Evolutionary conservation across 2,113 vertebrate genomes (phyloP), one percentile per base, ranked within the genome.

Genomic region (Sceloporus undulatus): DNA sequence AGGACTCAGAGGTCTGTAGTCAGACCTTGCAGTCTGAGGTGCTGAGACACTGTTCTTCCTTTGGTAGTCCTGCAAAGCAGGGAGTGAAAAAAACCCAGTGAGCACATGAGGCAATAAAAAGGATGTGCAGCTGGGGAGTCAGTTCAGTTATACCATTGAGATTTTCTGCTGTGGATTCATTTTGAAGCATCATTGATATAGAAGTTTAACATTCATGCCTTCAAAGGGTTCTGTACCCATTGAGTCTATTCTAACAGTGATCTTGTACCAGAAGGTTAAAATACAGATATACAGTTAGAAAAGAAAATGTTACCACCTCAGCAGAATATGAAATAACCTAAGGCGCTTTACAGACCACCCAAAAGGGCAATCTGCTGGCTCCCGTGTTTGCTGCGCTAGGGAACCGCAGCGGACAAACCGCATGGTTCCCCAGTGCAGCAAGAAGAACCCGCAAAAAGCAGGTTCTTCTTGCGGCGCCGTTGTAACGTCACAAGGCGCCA

Each of bases 1-100:
- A 8, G 73, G 79, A 4, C 38, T 56, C 48, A 0, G 80, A 85
- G n/a, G 18, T 74, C 87, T 83, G 27, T 48, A 75, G 85, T 40
- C 3, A 82, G 87, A 85, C 59, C 21, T 91, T 4, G 83, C 8
- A 48, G 74, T 38, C 7, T 25, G 21, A 89, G 56, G 70, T 23
- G 2, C 52, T 29, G 40, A 80, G 56, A 54, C n/a, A 25, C 48
- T 56, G 23, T 77, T 71, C 19, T 68, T 40, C n/a, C 74, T 82
- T 82, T 77, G 73, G 40, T 77, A 77, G 59, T 82, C 62, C 25
- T 27, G 25, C 29, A 68, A 77, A 77, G 40, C 42, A 13, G 52
- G 59, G 16, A 74, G 42, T 48, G 40, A 25, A 40, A 23, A 23
- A 77, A 59, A 88, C 82, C 66, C 59, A 70, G 14, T 54, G 80